These are phyloP conservation scores for Phalanger gymnotis DNA, from an alignment of 2,797 vertebrate species.

Conservation along the genomic window DNA sequence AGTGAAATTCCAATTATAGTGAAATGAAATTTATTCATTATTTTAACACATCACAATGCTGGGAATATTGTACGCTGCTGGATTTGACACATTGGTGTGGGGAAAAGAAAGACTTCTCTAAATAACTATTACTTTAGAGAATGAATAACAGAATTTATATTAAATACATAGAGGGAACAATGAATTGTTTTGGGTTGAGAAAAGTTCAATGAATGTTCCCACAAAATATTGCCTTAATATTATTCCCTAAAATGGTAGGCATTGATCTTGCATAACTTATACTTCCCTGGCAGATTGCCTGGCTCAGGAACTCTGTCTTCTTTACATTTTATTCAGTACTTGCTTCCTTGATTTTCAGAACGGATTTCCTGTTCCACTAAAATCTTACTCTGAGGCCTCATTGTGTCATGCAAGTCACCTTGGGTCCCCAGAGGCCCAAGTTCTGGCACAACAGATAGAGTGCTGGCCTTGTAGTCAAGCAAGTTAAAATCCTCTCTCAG, in stretches of 20 bases:
- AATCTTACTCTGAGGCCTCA: not conserved
- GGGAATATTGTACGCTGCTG: not conserved
- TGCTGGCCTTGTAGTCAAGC: not conserved
- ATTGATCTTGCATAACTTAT: not conserved
- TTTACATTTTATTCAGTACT: not conserved
- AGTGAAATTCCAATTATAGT: constrained; percentile 12
- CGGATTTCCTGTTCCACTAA: not conserved
- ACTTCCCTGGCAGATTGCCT: not conserved
- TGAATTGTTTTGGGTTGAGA: not conserved
- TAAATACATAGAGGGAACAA: not conserved
- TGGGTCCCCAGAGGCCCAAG: not conserved
- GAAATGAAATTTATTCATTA: constrained; percentile 28
- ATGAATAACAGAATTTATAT: not conserved
- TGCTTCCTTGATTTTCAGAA: not conserved
- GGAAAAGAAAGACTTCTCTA: not conserved
- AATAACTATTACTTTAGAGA: constrained; percentile 15
- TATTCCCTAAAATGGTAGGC: not conserved
- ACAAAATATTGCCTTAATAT: not conserved
- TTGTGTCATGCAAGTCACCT: not conserved
- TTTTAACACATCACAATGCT: constrained; percentile 4
- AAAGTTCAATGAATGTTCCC: not conserved
- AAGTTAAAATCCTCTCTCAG: not conserved
- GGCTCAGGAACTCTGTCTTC: not conserved
- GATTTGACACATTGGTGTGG: not conserved
- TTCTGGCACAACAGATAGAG: not conserved